Evolutionary conservation across 2,113 vertebrate genomes (phyloP).

Genomic region (Nesospiza acunhae): DNA sequence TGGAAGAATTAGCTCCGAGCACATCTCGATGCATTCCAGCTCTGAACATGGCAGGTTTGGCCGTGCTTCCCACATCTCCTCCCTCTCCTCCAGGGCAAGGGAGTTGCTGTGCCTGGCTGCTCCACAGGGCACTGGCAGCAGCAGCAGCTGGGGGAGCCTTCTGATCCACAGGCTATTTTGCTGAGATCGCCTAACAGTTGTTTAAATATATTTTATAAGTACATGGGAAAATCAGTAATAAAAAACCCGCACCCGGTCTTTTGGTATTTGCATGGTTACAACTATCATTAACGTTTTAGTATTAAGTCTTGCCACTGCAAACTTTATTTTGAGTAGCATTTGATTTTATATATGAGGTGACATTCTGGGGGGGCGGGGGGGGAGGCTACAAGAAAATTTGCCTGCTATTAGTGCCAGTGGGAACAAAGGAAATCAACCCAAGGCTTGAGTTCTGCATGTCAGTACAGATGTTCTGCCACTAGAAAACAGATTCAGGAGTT

Average conservation of each 20-base stretch:
- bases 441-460: neutral
- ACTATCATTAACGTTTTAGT: neutral
- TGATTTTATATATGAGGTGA: fast-evolving
- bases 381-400: neutral
- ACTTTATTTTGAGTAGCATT: neutral
- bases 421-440: neutral
- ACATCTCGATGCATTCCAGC: fast-evolving
- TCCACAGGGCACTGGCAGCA: neutral
- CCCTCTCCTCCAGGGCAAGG: neutral
- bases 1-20: neutral
- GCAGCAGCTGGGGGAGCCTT: neutral
- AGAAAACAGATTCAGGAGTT: neutral
- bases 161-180: neutral
- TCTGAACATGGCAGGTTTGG: neutral
- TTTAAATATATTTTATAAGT: neutral
- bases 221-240: neutral
- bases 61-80: neutral
- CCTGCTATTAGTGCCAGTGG: neutral
- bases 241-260: neutral
- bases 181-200: neutral
- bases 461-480: neutral
- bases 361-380: neutral
- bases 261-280: neutral
- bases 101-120: neutral
- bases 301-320: neutral